Conservation (phyloP, 2,113 vertebrate species). For the Perognathus longimembris region DNA sequence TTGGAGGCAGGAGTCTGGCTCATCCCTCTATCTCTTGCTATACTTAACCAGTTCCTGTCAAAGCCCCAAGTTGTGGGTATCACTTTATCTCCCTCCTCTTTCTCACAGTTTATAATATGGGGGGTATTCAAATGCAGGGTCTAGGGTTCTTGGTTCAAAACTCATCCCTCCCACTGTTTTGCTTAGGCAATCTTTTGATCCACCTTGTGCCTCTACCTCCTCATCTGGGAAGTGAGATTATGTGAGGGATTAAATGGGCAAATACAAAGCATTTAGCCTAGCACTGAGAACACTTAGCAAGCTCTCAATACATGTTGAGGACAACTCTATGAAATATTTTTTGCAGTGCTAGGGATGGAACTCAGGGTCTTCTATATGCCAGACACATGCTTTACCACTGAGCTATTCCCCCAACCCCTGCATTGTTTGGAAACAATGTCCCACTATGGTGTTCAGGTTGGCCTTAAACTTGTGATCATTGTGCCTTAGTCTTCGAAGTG, state of each 20-base stretch:
- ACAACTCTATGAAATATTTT: background rate
- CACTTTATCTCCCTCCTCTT: background rate
- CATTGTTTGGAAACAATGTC: background rate
- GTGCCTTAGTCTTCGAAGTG: background rate
- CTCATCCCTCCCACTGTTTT: background rate
- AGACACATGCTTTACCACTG: too few relatives aligned
- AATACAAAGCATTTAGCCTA: background rate
- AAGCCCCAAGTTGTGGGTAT: background rate
- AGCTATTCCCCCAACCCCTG: too few relatives aligned
- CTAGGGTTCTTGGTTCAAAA: background rate
- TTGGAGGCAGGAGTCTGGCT: background rate
- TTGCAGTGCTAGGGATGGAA: too few relatives aligned
- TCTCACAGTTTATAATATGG: background rate
- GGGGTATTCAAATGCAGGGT: background rate
- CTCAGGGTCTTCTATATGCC: too few relatives aligned
- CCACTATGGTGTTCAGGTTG: background rate
- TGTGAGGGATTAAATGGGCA: background rate
- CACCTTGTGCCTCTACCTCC: background rate
- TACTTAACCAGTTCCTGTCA: background rate
- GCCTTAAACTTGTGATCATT: background rate
- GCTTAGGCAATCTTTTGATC: background rate
- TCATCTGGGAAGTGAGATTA: background rate
- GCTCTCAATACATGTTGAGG: background rate
- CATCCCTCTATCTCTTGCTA: background rate
- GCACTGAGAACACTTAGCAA: background rate